Evolutionary conservation across 2,888 invertebrate species (phyloP).

Genomic region (Drosophila quasianomalipes): DNA sequence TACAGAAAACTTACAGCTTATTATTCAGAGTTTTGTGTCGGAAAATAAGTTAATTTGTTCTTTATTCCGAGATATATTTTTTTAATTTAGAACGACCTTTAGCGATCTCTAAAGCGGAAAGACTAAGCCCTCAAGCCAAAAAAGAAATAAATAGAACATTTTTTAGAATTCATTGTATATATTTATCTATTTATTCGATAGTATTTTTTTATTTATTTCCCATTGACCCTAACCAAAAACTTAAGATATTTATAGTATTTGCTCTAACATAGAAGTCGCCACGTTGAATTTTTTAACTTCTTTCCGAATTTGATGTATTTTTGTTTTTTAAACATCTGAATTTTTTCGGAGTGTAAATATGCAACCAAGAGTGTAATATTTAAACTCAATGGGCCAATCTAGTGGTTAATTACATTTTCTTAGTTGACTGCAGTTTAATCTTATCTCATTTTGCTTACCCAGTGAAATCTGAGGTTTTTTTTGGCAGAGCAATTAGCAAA

Average conservation of each 20-base stretch:
- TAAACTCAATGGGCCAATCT: slow-evolving; percentile 6
- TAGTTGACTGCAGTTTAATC: slow-evolving; percentile 47
- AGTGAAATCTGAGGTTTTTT: slow-evolving; percentile 12
- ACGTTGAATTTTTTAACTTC: too few relatives aligned
- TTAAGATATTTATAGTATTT: too few relatives aligned
- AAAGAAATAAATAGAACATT: background rate
- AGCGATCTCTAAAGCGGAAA: background rate
- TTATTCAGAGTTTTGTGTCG: background rate
- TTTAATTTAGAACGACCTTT: background rate
- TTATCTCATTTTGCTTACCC: slow-evolving; percentile 19
- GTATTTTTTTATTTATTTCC: too few relatives aligned
- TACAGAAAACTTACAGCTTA: background rate
- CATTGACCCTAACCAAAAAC: too few relatives aligned
- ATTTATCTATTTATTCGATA: background rate
- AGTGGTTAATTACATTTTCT: slow-evolving; percentile 47
- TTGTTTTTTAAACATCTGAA: background rate
- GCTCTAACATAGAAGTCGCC: too few relatives aligned
- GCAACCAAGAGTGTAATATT: slow-evolving; percentile 30
- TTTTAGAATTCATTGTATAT: background rate
- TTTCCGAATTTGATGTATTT: too few relatives aligned
- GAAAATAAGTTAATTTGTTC: background rate
- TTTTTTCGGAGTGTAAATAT: background rate
- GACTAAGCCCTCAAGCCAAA: background rate
- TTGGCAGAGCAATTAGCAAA: background rate
- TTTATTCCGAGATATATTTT: background rate